Percentiles rank a stretch among this genome's conserved stretches.
Conservation (phyloP, 2,797 vertebrate species). For the Pipistrellus kuhlii region DNA sequence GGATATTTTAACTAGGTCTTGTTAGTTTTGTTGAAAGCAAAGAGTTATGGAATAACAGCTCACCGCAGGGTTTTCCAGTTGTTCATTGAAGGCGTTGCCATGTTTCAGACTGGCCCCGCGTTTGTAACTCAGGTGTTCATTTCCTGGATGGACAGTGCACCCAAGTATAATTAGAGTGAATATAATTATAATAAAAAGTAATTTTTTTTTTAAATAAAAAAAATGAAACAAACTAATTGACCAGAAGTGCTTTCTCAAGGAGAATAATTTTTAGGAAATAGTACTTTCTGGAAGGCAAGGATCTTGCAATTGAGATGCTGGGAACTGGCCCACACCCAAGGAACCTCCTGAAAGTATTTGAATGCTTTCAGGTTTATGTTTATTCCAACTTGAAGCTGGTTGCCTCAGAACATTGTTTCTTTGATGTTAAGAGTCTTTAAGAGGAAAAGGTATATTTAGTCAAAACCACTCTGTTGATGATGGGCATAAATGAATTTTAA, state of each 20-base stretch:
- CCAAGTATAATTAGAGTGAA: not conserved
- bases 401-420: not conserved
- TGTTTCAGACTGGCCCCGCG: fast-evolving
- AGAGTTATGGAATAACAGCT: not conserved
- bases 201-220: not conserved
- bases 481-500: not conserved
- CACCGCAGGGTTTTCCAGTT: fast-evolving
- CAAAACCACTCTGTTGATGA: no score
- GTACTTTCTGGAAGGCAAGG: not conserved
- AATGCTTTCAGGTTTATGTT: no score
- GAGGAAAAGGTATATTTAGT: not conserved
- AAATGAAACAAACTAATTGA: not conserved
- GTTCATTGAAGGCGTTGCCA: fast-evolving
- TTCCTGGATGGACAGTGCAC: not conserved
- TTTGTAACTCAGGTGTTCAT: not conserved
- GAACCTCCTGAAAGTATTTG: not conserved
- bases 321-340: not conserved
- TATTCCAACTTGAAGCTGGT: not conserved
- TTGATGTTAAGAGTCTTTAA: not conserved
- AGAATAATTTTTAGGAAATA: not conserved
- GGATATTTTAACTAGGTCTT: not conserved
- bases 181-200: not conserved
- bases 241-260: not conserved
- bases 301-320: not conserved
- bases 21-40: not conserved